Conservation (phyloP, 2,888 invertebrate genomes). For the Cyrtodaria siliqua region DNA sequence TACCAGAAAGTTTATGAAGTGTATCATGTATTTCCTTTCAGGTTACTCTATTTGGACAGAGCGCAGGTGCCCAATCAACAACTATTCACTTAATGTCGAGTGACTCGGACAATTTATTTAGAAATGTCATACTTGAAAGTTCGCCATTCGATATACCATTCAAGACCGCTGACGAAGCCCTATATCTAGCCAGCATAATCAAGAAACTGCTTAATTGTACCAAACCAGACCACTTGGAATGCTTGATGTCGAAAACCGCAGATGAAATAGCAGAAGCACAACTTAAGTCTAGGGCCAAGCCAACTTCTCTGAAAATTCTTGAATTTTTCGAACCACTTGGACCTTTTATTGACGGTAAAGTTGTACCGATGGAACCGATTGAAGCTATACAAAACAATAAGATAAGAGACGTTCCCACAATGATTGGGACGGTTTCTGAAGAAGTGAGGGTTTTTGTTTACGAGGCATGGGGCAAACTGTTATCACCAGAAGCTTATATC, state of each 20-base stretch:
- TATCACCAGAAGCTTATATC: constrained; percentile 57
- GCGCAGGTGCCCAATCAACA: constrained; percentile 73
- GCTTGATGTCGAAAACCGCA: constrained; percentile 67
- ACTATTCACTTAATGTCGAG: constrained; percentile 64
- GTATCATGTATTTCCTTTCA: constrained; percentile 39
- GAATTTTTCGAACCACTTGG: constrained; percentile 80
- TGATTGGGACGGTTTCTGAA: constrained; percentile 75
- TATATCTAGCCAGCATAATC: constrained; percentile 66
- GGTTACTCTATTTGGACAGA: constrained; percentile 76
- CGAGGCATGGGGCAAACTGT: constrained; percentile 68
- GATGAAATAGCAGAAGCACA: constrained; percentile 76
- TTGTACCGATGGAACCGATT: constrained; percentile 72
- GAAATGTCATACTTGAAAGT: constrained; percentile 68
- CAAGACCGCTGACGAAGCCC: constrained; percentile 67
- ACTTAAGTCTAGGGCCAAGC: constrained; percentile 50
- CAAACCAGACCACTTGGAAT: constrained; percentile 60
- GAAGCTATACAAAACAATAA: constrained; percentile 56
- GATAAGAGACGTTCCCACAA: constrained; percentile 68
- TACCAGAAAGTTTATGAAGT: too few species aligned
- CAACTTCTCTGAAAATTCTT: constrained; percentile 75
- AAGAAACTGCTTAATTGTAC: constrained; percentile 65
- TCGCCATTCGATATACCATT: constrained; percentile 69
- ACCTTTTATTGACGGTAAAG: constrained; percentile 74
- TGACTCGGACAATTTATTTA: constrained; percentile 58
- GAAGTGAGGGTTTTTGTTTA: constrained; percentile 77